Evolutionary conservation across 2,113 vertebrate genomes (phyloP).

Genomic region (Neopipo cinnamomea): DNA sequence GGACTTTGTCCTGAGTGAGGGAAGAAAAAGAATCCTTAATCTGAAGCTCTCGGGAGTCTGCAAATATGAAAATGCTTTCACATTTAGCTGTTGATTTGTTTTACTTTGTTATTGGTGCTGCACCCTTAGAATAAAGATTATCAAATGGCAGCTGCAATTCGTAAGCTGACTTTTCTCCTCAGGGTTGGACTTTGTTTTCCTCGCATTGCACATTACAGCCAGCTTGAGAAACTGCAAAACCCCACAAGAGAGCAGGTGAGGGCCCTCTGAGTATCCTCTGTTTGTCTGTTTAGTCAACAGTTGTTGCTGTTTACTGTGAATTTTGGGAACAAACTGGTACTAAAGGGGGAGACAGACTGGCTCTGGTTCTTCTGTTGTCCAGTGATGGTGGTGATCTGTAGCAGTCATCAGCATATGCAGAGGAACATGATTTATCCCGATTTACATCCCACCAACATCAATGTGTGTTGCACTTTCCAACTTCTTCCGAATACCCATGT

Average conservation of each 20-base stretch:
- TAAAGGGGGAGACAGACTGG: background rate
- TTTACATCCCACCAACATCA: background rate
- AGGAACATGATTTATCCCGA: background rate
- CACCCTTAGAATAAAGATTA: background rate
- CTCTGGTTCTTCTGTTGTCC: background rate
- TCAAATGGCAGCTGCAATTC: background rate
- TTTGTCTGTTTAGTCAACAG: background rate
- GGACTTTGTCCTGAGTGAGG: background rate
- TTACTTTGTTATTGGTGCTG: background rate
- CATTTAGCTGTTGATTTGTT: background rate
- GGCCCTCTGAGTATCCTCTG: fast-evolving
- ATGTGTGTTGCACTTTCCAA: background rate
- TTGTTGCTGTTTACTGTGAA: background rate
- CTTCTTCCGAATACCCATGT: background rate
- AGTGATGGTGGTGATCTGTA: background rate
- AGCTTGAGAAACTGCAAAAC: background rate
- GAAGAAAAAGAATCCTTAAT: background rate
- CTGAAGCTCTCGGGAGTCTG: background rate
- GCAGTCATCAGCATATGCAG: background rate
- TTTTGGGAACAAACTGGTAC: background rate
- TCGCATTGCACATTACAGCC: background rate
- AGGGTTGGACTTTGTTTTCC: background rate
- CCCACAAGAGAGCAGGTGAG: background rate
- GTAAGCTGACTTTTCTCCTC: background rate
- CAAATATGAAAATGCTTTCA: background rate